These are phyloP conservation scores for Hetaerina americana DNA, from an alignment of 1,140 invertebrate genomes.

Conservation along the genomic window DNA sequence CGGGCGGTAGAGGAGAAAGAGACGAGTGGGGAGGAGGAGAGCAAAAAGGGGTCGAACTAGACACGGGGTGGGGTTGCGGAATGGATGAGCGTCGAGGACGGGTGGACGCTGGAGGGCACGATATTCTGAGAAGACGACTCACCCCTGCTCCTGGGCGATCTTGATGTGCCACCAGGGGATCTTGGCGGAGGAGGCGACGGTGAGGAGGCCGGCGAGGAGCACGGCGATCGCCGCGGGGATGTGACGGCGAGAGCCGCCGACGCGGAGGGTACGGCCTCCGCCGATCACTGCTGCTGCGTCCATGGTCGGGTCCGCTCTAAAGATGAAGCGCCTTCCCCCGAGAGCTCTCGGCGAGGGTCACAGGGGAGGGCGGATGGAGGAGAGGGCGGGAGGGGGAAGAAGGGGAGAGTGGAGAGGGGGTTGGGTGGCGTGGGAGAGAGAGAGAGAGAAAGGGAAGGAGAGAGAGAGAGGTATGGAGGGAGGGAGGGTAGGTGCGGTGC, in stretches of 20 bases:
- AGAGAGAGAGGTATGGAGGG: neutral
- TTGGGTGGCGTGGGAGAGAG: neutral
- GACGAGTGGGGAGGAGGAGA: too few species aligned
- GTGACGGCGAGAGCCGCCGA: neutral
- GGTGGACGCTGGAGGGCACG: too few species aligned
- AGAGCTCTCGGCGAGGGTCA: neutral
- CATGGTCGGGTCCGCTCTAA: neutral
- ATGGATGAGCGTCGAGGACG: too few species aligned
- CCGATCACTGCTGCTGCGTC: neutral
- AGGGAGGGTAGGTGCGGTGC: neutral
- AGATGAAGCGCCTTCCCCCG: neutral
- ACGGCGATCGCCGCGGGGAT: too few species aligned
- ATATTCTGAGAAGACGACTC: constrained; percentile 11
- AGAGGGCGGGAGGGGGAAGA: neutral
- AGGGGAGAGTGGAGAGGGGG: neutral
- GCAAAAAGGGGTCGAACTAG: neutral
- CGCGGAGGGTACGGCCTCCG: neutral
- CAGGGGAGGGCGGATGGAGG: neutral
- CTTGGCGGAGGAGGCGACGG: constrained; percentile 10
- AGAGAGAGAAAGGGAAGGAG: neutral
- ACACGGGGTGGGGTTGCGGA: neutral
- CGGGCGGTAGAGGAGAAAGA: too few species aligned
- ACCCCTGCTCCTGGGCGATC: constrained; percentile 28
- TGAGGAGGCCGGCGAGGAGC: neutral
- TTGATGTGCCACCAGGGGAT: constrained; percentile 29